Conservation (phyloP, 2,797 vertebrate genomes). For the Notamacropus eugenii region DNA sequence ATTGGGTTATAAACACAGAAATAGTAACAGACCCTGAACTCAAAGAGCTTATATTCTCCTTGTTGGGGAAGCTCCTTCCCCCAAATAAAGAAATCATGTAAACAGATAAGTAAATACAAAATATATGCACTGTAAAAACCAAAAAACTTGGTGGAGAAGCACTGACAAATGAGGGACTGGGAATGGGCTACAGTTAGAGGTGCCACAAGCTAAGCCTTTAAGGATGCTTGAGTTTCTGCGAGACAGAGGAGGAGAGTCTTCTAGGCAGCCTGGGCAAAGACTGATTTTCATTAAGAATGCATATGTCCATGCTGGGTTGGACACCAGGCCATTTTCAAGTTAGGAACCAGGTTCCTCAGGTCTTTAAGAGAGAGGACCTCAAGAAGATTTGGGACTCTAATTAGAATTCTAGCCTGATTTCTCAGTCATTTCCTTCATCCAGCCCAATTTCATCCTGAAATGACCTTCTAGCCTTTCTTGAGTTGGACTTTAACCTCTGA, state of each 20-base stretch:
- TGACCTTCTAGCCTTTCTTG: background rate
- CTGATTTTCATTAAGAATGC: background rate
- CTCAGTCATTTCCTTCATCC: background rate
- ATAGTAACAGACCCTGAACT: background rate
- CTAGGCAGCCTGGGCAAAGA: background rate
- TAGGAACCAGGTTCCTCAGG: background rate
- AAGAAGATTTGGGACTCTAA: background rate
- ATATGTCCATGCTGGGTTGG: background rate
- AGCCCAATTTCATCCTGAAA: background rate
- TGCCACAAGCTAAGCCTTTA: background rate
- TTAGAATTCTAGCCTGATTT: background rate
- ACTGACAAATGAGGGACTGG: no score
- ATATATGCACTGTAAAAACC: background rate
- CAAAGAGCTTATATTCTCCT: background rate
- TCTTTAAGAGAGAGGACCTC: background rate
- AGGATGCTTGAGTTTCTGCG: background rate
- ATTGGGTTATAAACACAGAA: background rate
- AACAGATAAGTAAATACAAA: background rate
- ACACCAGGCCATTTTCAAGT: background rate
- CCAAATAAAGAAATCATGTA: background rate
- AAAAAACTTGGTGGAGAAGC: background rate
- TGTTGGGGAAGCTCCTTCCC: background rate
- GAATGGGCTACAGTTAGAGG: background rate
- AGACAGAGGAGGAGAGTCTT: background rate
- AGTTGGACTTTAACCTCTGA: background rate